Evolutionary conservation across 2,888 invertebrate genomes (phyloP).

Genomic region (Elaeidobius kamerunicus): DNA sequence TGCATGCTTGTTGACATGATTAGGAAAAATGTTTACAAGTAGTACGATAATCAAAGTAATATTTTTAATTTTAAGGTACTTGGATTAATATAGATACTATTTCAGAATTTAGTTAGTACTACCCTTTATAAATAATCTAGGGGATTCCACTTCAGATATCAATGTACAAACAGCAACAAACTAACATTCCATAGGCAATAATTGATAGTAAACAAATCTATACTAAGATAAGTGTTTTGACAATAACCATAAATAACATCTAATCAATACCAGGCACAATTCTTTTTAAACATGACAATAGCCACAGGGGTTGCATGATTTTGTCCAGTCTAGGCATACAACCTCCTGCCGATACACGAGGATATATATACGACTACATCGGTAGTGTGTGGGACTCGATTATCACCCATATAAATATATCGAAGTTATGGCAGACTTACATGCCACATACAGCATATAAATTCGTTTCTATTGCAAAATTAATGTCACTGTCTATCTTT

Average conservation of each 20-base stretch:
- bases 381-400: conserved; percentile 39
- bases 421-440: conserved; percentile 30
- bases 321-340: conserved; percentile 16
- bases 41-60: no score
- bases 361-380: conserved; percentile 37
- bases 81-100: no score
- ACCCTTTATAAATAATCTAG: no score
- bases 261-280: no score
- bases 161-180: no score
- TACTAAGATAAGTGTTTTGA: no score
- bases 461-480: conserved; percentile 33
- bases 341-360: conserved; percentile 33
- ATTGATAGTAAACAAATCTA: no score
- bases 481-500: conserved; percentile 9
- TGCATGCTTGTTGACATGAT: neutral
- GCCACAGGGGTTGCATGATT: neutral
- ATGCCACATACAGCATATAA: conserved; percentile 31
- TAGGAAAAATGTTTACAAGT: neutral
- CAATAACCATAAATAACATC: no score
- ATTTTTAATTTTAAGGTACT: neutral
- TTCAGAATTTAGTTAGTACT: no score
- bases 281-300: no score
- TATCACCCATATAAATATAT: conserved; percentile 37
- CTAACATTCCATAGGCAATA: no score
- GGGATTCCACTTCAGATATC: no score